Base-by-base conservation (phyloP, 2,888 invertebrate species). In the Sericinus montela region DNA sequence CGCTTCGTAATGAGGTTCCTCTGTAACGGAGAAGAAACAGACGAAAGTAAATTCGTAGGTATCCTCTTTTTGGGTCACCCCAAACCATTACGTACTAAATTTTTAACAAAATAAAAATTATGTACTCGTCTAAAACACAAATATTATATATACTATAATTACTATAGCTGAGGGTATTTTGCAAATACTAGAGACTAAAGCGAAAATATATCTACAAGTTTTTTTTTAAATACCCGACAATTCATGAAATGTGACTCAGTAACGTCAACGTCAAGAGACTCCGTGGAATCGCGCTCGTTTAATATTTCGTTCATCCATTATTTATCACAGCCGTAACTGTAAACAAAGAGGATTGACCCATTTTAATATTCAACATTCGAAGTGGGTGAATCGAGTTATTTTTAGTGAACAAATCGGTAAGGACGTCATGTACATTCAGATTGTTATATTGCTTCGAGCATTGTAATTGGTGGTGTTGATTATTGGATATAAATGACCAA, bases 341-440 rank as follows among this genome's bases (percentile, higher is more conserved):
- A 42, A 35, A 48, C 48, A 48, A 48, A 48, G 41, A 38, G 44
- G 47, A 40, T 40, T 47, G 41, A 50, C 44, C 46, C 38, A 40
- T 47, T 43, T 39, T 57, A 56, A 56, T 57, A 57, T 56, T 56
- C 52, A 46, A 56, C 50, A 54, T n/a, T 43, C 32, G 51, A 30
- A 45, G 41, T 29, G 53, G 43, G 29, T 47, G 54, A 34, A 54
- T 49, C 50, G 44, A 55, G 2, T 40, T 48, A 48, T 48, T 41
- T 48, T 42, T 37, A 48, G 36, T 37, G 48, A 1, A 4, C 19
- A 37, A 23, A 37, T 35, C 42, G 48, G 48, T 48, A 48, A 48
- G 48, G n/a, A 10, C 48, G 36, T 48, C 36, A 36, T 37, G 13
- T 41, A n/a, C n/a, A 42, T 48, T 48, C 42, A 28, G n/a, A 7